Conservation (phyloP, 2,888 invertebrate genomes). For the Seira ritae region DNA sequence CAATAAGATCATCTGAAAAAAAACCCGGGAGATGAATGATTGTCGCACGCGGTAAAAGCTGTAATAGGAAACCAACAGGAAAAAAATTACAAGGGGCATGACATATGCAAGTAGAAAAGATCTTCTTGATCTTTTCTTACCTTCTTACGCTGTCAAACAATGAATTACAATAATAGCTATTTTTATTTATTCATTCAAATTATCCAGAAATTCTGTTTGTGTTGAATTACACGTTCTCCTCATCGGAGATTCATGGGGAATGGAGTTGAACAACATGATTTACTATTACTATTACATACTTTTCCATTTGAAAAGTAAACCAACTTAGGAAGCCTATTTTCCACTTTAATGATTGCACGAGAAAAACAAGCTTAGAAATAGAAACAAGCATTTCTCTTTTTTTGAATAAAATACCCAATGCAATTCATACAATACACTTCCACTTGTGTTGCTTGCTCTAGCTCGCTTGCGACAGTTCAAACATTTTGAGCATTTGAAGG, state of each 20-base stretch:
- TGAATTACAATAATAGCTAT: conserved; percentile 2
- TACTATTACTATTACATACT: too few species aligned
- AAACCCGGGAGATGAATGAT: not conserved
- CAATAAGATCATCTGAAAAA: too few species aligned
- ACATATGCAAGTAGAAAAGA: not conserved
- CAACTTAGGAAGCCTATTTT: too few species aligned
- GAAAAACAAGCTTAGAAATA: not conserved
- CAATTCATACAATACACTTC: not conserved
- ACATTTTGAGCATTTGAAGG: not conserved
- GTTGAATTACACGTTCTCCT: conserved; percentile 23
- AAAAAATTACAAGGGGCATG: not conserved
- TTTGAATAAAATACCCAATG: not conserved
- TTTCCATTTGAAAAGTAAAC: too few species aligned
- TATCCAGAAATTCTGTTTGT: conserved; percentile 22
- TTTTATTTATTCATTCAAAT: conserved; percentile 21
- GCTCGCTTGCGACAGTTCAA: too few species aligned
- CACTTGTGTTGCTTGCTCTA: too few species aligned
- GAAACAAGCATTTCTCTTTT: too few species aligned
- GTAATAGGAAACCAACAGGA: not conserved
- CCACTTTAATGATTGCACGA: not conserved
- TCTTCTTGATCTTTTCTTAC: conserved; percentile 21
- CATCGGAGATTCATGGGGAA: not conserved
- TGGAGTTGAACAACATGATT: not conserved
- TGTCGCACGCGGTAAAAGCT: conserved; percentile 4
- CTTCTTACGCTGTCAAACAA: not conserved